Evolutionary conservation across 2,888 invertebrate species (phyloP), one percentile per base, ranked within the genome.

Genomic region (Acleris literana): DNA sequence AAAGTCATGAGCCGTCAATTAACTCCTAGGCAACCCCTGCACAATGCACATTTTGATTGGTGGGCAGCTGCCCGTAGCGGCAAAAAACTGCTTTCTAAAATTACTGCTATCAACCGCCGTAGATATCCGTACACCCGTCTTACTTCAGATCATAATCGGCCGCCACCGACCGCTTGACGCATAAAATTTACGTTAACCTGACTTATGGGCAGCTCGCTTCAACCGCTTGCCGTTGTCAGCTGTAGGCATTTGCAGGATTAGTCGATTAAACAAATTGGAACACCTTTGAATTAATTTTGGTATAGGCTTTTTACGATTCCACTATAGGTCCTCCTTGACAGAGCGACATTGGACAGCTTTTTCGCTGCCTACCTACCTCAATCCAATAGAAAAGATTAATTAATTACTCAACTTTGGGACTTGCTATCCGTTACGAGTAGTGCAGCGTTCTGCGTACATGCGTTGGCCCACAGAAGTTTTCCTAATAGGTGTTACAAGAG

Each of bases 71-170:
- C 72, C 84, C 82, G 82, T 85, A 75, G 83, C 82, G 76, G 85
- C 86, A 88, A 91, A 86, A 91, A 90, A 88, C 84, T 80, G 82
- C 86, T 88, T 90, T 88, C 87, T 85, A 90, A 90, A 66, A 90
- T 90, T 84, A 86, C 87, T 80, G 81, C 84, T 84, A 88, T 88
- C 82, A 82, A 76, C 72, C 74, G 72, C 75, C 79, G 77, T 81
- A 77, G 66, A 66, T 80, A 80, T 78, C 79, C 80, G 74, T 74
- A 76, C 85, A 87, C 86, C 86, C 83, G 81, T 81, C 87, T 85
- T 81, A 76, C 80, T 39, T 75, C 72, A 84, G 90, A 89, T 90
- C 76, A 81, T 82, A 84, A 88, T 90, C 90, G 75, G 66, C 25
- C 71, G 69, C 69, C 75, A 69, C 55, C 79, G 82, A 74, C 79